Conservation (phyloP, 2,797 vertebrate genomes). For the Antennarius maculatus region DNA sequence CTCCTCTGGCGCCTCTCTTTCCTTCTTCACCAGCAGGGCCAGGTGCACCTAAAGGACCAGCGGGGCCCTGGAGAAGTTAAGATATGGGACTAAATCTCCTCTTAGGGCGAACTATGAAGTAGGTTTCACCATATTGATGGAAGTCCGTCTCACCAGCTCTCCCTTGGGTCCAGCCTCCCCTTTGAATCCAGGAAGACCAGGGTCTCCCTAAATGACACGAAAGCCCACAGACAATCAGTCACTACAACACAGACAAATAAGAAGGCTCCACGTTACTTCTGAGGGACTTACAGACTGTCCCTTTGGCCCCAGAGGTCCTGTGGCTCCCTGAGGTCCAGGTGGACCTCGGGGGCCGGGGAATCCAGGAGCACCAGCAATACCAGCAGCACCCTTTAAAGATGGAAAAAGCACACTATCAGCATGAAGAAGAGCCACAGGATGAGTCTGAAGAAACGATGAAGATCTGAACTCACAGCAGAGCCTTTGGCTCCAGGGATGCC, state of each 20-base stretch:
- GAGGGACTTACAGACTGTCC: conserved; percentile 89
- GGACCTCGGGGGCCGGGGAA: conserved; percentile 96
- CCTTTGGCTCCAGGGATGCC: conserved; percentile 96
- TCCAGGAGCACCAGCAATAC: conserved; percentile 96
- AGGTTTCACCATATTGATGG: neutral
- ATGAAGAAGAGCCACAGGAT: conserved; percentile 4
- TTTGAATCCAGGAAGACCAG: conserved; percentile 94
- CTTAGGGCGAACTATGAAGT: neutral
- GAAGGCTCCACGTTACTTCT: neutral
- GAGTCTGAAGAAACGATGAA: neutral
- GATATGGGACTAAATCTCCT: conserved; percentile 17
- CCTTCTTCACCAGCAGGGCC: conserved; percentile 95
- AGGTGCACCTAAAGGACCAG: conserved; percentile 89
- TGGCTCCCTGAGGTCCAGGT: conserved; percentile 95
- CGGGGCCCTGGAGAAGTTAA: conserved; percentile 81
- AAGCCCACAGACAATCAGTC: conserved; percentile 5
- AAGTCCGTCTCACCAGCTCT: conserved; percentile 86
- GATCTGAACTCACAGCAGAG: conserved; percentile 87
- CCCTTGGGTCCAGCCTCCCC: conserved; percentile 95
- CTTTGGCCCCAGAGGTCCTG: conserved; percentile 93
- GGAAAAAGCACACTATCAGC: conserved; percentile 25
- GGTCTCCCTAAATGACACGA: conserved; percentile 86
- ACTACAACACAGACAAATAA: conserved; percentile 1
- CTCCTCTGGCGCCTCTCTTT: conserved; percentile 95
- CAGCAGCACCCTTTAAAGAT: conserved; percentile 85